These are phyloP conservation scores for Cerceris rybyensis DNA, from an alignment of 2,888 invertebrate species.

Conservation along the genomic window DNA sequence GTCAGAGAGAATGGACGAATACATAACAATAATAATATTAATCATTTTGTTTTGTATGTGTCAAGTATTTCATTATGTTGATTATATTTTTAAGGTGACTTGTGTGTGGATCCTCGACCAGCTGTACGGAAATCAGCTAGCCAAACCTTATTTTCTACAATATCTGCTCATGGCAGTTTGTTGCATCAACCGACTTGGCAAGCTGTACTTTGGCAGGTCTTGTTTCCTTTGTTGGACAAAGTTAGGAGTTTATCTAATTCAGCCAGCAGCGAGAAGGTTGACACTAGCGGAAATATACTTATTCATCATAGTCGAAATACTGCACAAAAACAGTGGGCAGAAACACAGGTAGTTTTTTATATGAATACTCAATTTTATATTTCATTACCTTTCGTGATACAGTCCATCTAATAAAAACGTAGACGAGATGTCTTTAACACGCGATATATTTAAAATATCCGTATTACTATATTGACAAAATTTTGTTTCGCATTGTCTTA, in stretches of 20 bases:
- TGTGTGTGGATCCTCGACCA: slow-evolving; percentile 97
- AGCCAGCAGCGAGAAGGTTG: slow-evolving; percentile 91
- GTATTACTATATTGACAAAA: too few species aligned
- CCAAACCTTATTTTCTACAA: slow-evolving; percentile 98
- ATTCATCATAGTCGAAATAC: slow-evolving; percentile 99
- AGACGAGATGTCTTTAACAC: too few species aligned
- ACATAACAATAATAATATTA: too few species aligned
- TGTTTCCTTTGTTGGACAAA: slow-evolving; percentile 97
- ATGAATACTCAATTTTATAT: neutral
- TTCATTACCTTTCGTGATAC: too few species aligned
- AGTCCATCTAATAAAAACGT: too few species aligned
- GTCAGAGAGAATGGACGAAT: too few species aligned
- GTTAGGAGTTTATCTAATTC: slow-evolving; percentile 90
- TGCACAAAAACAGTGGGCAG: slow-evolving; percentile 99
- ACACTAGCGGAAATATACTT: slow-evolving; percentile 95
- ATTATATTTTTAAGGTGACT: slow-evolving; percentile 84
- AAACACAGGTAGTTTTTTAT: slow-evolving; percentile 89
- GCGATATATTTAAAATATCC: too few species aligned
- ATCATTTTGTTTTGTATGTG: neutral
- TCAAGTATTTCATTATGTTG: neutral
- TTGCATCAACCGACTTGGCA: slow-evolving; percentile 96
- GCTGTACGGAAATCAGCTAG: slow-evolving; percentile 98
- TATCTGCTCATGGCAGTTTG: slow-evolving; percentile 96
- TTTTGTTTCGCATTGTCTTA: too few species aligned
- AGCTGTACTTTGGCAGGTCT: slow-evolving; percentile 95